Evolutionary conservation across 2,888 invertebrate species (phyloP).

Genomic region (Pyrocoelia pectoralis): DNA sequence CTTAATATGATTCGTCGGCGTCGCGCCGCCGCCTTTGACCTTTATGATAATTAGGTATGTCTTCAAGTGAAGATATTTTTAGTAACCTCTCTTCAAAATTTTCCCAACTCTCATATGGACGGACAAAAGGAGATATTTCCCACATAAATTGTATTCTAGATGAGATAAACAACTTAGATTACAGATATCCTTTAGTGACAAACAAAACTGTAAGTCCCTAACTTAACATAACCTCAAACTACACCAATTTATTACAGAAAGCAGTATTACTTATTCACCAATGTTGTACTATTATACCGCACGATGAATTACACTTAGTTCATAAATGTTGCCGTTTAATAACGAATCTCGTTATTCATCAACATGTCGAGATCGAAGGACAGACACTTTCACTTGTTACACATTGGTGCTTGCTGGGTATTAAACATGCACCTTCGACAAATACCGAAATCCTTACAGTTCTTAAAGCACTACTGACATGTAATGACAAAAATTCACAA

Average conservation of each 20-base stretch:
- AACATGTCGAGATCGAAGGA: constrained; percentile 61
- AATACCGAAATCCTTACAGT: constrained; percentile 53
- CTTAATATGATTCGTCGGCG: too few species aligned
- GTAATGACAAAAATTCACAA: not conserved
- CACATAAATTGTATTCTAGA: constrained; percentile 66
- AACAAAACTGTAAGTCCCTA: constrained; percentile 50
- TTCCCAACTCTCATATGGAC: constrained; percentile 49
- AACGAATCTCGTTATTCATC: constrained; percentile 64
- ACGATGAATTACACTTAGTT: constrained; percentile 64
- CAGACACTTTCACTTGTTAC: constrained; percentile 51
- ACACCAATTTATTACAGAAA: constrained; percentile 49
- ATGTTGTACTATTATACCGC: constrained; percentile 54
- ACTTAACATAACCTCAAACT: not conserved
- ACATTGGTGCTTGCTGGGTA: constrained; percentile 56
- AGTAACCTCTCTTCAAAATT: constrained; percentile 53
- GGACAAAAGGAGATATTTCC: constrained; percentile 58
- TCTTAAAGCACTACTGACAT: constrained; percentile 54
- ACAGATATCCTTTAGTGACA: constrained; percentile 56
- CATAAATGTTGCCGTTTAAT: constrained; percentile 68
- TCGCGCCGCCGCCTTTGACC: too few species aligned
- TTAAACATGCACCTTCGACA: constrained; percentile 45
- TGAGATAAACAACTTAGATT: constrained; percentile 71
- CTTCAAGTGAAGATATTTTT: constrained; percentile 26
- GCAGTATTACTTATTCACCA: constrained; percentile 56
- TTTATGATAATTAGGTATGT: too few species aligned